These are phyloP conservation scores for Distichodus sexfasciatus DNA, from an alignment of 2,797 vertebrate species.

Conservation along the genomic window DNA sequence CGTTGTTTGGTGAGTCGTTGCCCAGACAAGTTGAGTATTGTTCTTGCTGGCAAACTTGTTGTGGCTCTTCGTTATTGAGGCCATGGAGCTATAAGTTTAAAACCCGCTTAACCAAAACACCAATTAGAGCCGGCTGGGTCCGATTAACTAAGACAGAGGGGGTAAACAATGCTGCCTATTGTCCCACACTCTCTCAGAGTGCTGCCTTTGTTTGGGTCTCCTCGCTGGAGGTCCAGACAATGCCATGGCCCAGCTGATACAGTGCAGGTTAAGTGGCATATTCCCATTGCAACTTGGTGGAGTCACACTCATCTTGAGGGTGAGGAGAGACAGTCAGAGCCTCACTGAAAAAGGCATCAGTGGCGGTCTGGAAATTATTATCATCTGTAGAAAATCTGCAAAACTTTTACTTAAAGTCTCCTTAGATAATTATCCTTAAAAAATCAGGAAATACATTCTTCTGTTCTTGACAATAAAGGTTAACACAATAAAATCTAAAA, in stretches of 20 bases:
- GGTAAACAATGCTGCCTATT: slow-evolving; percentile 71
- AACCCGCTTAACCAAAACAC: slow-evolving; percentile 85
- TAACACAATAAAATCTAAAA: not conserved
- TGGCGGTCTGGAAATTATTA: not conserved
- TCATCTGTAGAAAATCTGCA: not conserved
- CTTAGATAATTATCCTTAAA: not conserved
- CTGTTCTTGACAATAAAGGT: not conserved
- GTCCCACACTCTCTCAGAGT: slow-evolving; percentile 61
- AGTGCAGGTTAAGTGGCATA: slow-evolving; percentile 17
- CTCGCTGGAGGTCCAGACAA: slow-evolving; percentile 56
- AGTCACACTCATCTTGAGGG: not conserved
- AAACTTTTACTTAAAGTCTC: not conserved
- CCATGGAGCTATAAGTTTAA: slow-evolving; percentile 75
- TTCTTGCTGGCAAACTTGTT: slow-evolving; percentile 61
- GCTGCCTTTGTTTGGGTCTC: slow-evolving; percentile 58
- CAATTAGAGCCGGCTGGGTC: slow-evolving; percentile 74
- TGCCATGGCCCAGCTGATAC: slow-evolving; percentile 36
- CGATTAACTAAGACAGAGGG: slow-evolving; percentile 63
- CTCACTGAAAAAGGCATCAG: not conserved
- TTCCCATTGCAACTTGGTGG: not conserved
- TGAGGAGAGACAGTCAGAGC: not conserved
- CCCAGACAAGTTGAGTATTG: slow-evolving; percentile 70
- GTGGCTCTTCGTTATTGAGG: slow-evolving; percentile 58
- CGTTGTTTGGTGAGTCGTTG: slow-evolving; percentile 47
- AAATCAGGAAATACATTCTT: not conserved